Evolutionary conservation across 2,888 invertebrate species (phyloP).

Genomic region (Brachyptera risi): DNA sequence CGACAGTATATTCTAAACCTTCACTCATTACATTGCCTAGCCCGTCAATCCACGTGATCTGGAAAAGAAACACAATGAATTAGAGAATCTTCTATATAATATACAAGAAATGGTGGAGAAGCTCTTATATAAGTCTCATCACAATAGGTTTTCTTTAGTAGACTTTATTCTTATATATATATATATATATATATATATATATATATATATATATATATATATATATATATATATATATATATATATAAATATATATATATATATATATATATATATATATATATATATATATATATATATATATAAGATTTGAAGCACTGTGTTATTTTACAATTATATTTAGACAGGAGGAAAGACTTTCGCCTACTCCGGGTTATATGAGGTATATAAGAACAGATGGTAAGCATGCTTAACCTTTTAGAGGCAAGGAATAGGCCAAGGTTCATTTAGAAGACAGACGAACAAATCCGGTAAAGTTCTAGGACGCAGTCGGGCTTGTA

Average conservation of each 20-base stretch:
- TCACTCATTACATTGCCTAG: slow-evolving; percentile 77
- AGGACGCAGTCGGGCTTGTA: slow-evolving; percentile 11
- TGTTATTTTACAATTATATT: slow-evolving; percentile 4
- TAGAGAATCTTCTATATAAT: neutral
- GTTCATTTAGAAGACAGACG: neutral
- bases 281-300: neutral
- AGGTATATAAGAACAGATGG: slow-evolving; percentile 19
- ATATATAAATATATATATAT: neutral
- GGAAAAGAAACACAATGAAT: slow-evolving; percentile 29
- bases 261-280: neutral
- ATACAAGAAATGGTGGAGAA: neutral
- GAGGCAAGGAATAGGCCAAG: slow-evolving; percentile 3
- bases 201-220: neutral
- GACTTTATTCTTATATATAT: too few species aligned
- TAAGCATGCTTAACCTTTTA: slow-evolving; percentile 17
- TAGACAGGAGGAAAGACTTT: slow-evolving; percentile 8
- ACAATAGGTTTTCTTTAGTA: too few species aligned
- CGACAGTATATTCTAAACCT: slow-evolving; percentile 72
- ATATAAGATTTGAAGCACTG: neutral
- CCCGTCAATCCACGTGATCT: slow-evolving; percentile 92
- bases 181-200: neutral
- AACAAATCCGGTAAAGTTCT: slow-evolving; percentile 8
- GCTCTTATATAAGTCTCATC: neutral
- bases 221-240: neutral
- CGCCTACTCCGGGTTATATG: too few species aligned